These are phyloP conservation scores for Scaptomyza reducta DNA, from an alignment of 2,888 invertebrate species.

Conservation along the genomic window DNA sequence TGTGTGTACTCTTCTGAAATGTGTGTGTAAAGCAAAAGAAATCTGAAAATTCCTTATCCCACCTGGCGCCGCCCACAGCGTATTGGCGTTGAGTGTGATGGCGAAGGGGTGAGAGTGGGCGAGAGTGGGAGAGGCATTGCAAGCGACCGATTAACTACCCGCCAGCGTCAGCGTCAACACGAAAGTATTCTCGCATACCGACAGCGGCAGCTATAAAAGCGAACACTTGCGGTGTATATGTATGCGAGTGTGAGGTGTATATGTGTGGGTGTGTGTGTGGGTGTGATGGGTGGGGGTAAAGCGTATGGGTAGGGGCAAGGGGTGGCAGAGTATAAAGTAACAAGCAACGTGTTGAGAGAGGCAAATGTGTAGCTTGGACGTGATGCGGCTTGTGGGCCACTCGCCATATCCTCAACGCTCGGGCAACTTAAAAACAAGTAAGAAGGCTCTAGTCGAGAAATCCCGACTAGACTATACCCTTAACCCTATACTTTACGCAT, in stretches of 20 bases:
- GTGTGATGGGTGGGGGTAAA: neutral
- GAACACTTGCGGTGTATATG: slow-evolving; percentile 9
- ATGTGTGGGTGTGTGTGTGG: neutral
- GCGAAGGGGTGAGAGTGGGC: slow-evolving; percentile 14
- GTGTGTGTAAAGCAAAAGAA: slow-evolving; percentile 58
- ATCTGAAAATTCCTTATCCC: slow-evolving; percentile 76
- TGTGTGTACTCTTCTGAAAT: slow-evolving; percentile 42
- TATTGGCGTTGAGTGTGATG: slow-evolving; percentile 14
- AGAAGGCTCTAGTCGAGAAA: no score
- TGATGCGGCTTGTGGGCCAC: slow-evolving; percentile 57
- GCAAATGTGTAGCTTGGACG: slow-evolving; percentile 75
- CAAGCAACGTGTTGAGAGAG: slow-evolving; percentile 62
- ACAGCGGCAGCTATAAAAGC: slow-evolving; percentile 59
- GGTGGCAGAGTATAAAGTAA: slow-evolving; percentile 10
- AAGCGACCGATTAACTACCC: slow-evolving; percentile 73
- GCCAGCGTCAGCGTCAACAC: slow-evolving; percentile 64
- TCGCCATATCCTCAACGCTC: slow-evolving; percentile 41
- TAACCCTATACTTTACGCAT: no score
- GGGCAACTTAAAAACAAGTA: slow-evolving; percentile 12
- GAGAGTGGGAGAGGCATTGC: slow-evolving; percentile 32
- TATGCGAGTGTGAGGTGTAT: neutral
- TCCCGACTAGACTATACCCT: no score
- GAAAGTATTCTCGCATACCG: slow-evolving; percentile 71
- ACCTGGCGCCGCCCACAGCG: slow-evolving; percentile 40
- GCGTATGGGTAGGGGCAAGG: neutral